A percentile compares a stretch with the other conserved stretches of the same genome.
These are phyloP conservation scores for Miniopterus natalensis DNA, from an alignment of 2,113 vertebrate genomes.

Conservation along the genomic window DNA sequence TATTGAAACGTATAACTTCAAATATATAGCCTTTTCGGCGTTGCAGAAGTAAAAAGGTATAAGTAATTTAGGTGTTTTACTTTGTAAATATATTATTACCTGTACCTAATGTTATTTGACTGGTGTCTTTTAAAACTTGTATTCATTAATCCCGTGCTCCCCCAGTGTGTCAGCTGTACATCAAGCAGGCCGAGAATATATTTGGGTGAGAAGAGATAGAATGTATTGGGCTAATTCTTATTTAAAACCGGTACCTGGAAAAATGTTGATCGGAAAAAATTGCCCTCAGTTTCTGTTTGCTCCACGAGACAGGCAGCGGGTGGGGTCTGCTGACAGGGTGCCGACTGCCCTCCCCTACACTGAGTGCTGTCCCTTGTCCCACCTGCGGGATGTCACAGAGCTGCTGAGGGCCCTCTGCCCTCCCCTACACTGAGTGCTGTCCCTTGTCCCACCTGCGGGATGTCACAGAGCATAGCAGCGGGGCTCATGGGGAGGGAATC, in stretches of 20 bases:
- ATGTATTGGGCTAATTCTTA: background rate
- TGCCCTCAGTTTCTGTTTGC: background rate
- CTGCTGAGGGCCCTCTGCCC: background rate
- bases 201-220: background rate
- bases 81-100: slow-evolving; percentile 21
- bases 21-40: background rate
- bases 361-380: background rate
- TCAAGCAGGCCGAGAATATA: background rate
- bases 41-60: background rate
- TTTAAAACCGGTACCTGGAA: background rate
- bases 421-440: background rate
- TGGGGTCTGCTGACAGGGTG: background rate
- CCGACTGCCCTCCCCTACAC: background rate
- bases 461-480: background rate
- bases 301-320: background rate
- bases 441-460: background rate
- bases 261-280: slow-evolving; percentile 30
- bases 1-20: background rate
- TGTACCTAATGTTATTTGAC: background rate
- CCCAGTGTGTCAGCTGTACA: background rate
- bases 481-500: background rate
- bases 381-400: background rate
- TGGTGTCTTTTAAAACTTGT: slow-evolving; percentile 13
- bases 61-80: background rate
- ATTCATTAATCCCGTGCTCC: background rate